Evolutionary conservation across 2,113 vertebrate species (phyloP).

Genomic region (Cnemophilus loriae): DNA sequence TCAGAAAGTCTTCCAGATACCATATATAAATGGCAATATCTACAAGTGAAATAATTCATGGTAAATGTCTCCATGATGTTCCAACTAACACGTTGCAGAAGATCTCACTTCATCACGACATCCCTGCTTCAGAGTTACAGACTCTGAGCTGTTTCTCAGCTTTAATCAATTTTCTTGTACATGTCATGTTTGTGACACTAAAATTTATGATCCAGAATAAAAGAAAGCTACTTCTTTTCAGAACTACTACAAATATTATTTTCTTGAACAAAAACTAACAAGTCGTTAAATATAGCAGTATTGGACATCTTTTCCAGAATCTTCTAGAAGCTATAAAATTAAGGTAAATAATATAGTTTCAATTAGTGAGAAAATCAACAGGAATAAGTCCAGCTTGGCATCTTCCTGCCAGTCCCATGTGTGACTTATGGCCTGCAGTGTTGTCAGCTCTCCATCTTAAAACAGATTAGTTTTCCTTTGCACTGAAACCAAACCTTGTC

Average conservation of each 20-base stretch:
- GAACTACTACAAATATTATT: background rate
- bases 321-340: background rate
- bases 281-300: background rate
- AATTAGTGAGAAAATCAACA: background rate
- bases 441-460: background rate
- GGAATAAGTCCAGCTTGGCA: background rate
- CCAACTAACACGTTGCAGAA: background rate
- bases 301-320: background rate
- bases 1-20: background rate
- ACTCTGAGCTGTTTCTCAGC: background rate
- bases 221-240: background rate
- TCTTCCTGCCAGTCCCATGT: accelerated
- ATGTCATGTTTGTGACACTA: background rate
- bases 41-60: background rate
- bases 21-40: background rate
- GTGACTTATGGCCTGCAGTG: accelerated
- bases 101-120: background rate
- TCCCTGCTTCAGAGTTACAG: background rate
- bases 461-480: background rate
- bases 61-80: background rate
- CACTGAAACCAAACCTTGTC: background rate
- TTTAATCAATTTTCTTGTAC: background rate
- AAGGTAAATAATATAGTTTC: background rate
- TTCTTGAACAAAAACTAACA: background rate
- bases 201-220: background rate